Percentiles rank a stretch among this genome's conserved stretches.
Evolutionary conservation across 2,888 invertebrate species (phyloP).

Genomic region (Physocephala rufipes): DNA sequence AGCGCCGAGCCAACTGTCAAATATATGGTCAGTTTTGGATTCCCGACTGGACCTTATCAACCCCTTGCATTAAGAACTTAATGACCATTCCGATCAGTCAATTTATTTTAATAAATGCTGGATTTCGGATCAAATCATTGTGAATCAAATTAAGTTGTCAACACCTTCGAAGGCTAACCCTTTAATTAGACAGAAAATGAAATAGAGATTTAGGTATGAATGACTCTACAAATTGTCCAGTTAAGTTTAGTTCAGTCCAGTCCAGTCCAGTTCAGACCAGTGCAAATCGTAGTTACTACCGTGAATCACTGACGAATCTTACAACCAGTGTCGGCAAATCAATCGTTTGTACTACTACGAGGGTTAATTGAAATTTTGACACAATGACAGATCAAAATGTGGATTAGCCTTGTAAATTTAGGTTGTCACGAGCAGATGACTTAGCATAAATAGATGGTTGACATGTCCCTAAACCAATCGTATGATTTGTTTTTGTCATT

Average conservation of each 20-base stretch:
- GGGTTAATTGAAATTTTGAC: slow-evolving; percentile 36
- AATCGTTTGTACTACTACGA: neutral
- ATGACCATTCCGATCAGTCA: neutral
- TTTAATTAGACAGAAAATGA: slow-evolving; percentile 27
- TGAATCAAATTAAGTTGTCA: slow-evolving; percentile 45
- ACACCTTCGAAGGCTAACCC: slow-evolving; percentile 42
- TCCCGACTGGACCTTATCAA: slow-evolving; percentile 1
- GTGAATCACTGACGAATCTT: slow-evolving; percentile 18
- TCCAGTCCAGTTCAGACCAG: too few relatives aligned
- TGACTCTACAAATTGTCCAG: neutral
- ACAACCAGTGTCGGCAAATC: neutral
- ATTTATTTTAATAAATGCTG: neutral
- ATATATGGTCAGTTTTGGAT: slow-evolving; percentile 25
- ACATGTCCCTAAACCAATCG: neutral
- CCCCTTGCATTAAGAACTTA: neutral
- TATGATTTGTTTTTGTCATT: neutral
- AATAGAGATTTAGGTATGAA: slow-evolving; percentile 32
- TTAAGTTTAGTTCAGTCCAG: slow-evolving; percentile 34
- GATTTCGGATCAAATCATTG: slow-evolving; percentile 40
- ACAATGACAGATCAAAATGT: slow-evolving; percentile 64
- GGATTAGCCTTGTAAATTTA: slow-evolving; percentile 54
- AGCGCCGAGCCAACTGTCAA: neutral
- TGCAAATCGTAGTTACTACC: too few relatives aligned
- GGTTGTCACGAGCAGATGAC: slow-evolving; percentile 57
- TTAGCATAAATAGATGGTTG: slow-evolving; percentile 31